Percentiles rank a stretch among this genome's conserved stretches.
Conservation (phyloP, 2,888 invertebrate species). For the Heliconius erato region DNA sequence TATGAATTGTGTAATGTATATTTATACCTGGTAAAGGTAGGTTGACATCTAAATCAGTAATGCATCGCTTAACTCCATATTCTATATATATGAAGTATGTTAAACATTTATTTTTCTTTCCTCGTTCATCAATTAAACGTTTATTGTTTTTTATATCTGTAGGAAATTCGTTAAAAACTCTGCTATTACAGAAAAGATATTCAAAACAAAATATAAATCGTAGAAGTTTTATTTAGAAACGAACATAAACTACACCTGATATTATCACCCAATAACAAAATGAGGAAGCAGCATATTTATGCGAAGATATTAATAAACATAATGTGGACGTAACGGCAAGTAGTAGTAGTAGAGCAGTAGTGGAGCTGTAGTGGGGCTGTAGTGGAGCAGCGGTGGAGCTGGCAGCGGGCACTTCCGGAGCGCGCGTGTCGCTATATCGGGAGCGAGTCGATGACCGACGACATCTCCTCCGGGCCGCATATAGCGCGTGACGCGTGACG, state of each 20-base stretch:
- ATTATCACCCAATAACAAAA: constrained; percentile 21
- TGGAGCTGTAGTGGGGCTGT: not conserved
- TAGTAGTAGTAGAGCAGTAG: constrained; percentile 23
- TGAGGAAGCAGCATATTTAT: not conserved
- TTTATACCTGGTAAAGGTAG: too few species aligned
- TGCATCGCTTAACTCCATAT: not conserved
- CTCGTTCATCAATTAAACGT: not conserved
- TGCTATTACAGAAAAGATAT: not conserved
- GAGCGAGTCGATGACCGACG: constrained; percentile 63
- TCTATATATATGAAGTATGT: not conserved
- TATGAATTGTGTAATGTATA: too few species aligned
- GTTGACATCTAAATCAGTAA: too few species aligned
- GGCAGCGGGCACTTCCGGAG: constrained; percentile 46
- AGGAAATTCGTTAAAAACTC: not conserved
- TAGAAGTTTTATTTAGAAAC: not conserved
- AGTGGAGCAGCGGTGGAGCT: not conserved
- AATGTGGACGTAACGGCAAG: not conserved
- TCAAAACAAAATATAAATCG: too few species aligned
- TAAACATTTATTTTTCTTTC: not conserved
- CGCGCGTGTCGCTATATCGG: constrained; percentile 49
- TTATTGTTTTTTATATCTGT: not conserved
- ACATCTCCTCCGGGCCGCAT: constrained; percentile 43
- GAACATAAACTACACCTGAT: constrained; percentile 9
- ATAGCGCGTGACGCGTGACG: constrained; percentile 42
- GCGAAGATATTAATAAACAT: not conserved